Conservation (phyloP, 2,113 vertebrate genomes). For the Nanger granti region DNA sequence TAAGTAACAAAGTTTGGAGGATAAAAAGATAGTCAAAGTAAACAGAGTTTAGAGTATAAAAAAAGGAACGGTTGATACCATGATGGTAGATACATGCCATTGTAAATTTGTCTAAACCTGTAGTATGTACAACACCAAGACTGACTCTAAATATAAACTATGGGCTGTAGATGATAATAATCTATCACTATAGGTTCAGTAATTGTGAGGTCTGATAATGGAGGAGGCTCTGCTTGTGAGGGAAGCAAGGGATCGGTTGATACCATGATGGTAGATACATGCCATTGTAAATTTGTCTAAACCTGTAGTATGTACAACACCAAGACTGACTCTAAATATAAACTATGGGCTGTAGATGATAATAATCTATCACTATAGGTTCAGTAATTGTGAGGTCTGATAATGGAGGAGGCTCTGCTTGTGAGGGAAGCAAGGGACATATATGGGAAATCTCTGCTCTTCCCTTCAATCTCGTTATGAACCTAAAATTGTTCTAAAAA, state of each 20-base stretch:
- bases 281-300: not conserved
- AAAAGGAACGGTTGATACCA: not conserved
- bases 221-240: not conserved
- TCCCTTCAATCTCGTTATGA: not conserved
- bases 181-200: not conserved
- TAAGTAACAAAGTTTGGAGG: not conserved
- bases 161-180: not conserved
- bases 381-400: not conserved
- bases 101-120: not conserved
- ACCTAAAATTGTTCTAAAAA: not conserved
- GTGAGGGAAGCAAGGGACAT: not conserved
- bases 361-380: not conserved
- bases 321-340: not conserved
- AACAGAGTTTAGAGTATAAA: not conserved
- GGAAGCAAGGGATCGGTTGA: not conserved
- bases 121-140: not conserved
- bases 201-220: not conserved
- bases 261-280: not conserved
- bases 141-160: not conserved
- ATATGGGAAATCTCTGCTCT: not conserved
- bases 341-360: not conserved
- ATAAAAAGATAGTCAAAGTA: not conserved
- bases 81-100: not conserved
- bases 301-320: not conserved
- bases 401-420: not conserved